phyloP scores from a whole-genome alignment of 1,140 invertebrate species.

The Saccostrea glomerata region DNA sequence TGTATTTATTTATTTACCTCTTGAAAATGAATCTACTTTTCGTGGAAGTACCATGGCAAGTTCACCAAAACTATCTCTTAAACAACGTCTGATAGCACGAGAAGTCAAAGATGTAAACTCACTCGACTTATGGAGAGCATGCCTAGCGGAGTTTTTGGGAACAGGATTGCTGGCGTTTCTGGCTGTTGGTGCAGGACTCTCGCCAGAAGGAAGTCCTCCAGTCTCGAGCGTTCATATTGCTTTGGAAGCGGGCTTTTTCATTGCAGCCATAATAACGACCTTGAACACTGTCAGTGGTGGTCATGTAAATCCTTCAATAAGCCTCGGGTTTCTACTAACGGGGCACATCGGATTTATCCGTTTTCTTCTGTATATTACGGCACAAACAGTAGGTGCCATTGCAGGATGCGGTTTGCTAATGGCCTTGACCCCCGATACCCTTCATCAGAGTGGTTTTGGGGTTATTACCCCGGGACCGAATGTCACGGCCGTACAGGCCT shows the following conservation, averaged over 20 bases:
- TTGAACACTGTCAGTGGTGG: conserved; percentile 73
- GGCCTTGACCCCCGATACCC: conserved; percentile 56
- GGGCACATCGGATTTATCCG: conserved; percentile 88
- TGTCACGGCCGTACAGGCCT: conserved; percentile 82
- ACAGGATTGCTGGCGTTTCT: conserved; percentile 64
- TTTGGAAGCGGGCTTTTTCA: conserved; percentile 65
- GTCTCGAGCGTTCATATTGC: conserved; percentile 53
- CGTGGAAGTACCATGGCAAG: neutral
- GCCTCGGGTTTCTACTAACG: conserved; percentile 80
- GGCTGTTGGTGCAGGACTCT: conserved; percentile 59
- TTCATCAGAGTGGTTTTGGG: conserved; percentile 60
- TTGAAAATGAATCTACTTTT: neutral
- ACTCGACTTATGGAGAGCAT: conserved; percentile 66
- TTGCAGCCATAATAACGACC: conserved; percentile 64
- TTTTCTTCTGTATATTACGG: conserved; percentile 81
- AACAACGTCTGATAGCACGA: neutral
- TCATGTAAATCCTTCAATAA: conserved; percentile 77
- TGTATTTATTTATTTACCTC: neutral
- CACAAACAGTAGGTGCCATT: conserved; percentile 70
- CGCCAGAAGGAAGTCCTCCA: conserved; percentile 11
- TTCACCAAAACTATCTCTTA: neutral
- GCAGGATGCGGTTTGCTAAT: conserved; percentile 68
- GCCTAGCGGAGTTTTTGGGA: conserved; percentile 69
- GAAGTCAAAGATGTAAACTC: conserved; percentile 67
- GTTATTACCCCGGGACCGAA: conserved; percentile 59